These are phyloP conservation scores for Sebastes glaucus DNA, from an alignment of 2,797 vertebrate species.

Conservation along the genomic window DNA sequence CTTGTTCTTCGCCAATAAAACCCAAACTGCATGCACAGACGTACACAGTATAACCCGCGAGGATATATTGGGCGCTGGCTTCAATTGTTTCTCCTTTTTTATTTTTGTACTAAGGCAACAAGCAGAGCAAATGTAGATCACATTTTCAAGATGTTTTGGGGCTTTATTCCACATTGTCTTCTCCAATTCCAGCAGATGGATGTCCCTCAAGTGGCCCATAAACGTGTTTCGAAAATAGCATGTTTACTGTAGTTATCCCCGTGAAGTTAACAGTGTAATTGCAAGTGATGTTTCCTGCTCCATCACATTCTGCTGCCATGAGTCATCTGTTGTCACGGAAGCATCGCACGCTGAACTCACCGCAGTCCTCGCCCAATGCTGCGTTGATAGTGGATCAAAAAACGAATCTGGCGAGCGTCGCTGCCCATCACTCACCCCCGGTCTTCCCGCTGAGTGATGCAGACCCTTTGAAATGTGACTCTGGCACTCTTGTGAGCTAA, in stretches of 20 bases:
- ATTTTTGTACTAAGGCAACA: slow-evolving; percentile 45
- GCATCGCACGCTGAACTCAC: slow-evolving; percentile 24
- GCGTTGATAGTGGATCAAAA: slow-evolving; percentile 27
- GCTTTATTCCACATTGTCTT: slow-evolving; percentile 46
- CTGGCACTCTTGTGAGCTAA: slow-evolving; percentile 15
- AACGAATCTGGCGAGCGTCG: slow-evolving; percentile 20
- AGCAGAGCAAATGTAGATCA: slow-evolving; percentile 37
- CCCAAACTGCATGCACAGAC: neutral
- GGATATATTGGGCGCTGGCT: slow-evolving; percentile 8
- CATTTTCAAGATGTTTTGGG: slow-evolving; percentile 48
- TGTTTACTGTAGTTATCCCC: slow-evolving; percentile 60
- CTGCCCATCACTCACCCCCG: slow-evolving; percentile 28
- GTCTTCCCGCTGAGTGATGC: slow-evolving; percentile 34
- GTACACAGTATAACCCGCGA: neutral
- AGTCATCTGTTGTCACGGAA: slow-evolving; percentile 47
- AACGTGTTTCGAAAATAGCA: slow-evolving; percentile 65
- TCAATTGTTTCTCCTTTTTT: slow-evolving; percentile 38
- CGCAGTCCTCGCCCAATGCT: neutral
- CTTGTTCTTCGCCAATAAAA: neutral
- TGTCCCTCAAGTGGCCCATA: slow-evolving; percentile 55
- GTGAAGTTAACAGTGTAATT: slow-evolving; percentile 42
- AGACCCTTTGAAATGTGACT: slow-evolving; percentile 52
- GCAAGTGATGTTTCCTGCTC: slow-evolving; percentile 47
- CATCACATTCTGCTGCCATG: slow-evolving; percentile 50
- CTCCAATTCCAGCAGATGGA: slow-evolving; percentile 56